Evolutionary conservation across 1,140 invertebrate genomes (phyloP).

Genomic region (Ectropis grisescens): DNA sequence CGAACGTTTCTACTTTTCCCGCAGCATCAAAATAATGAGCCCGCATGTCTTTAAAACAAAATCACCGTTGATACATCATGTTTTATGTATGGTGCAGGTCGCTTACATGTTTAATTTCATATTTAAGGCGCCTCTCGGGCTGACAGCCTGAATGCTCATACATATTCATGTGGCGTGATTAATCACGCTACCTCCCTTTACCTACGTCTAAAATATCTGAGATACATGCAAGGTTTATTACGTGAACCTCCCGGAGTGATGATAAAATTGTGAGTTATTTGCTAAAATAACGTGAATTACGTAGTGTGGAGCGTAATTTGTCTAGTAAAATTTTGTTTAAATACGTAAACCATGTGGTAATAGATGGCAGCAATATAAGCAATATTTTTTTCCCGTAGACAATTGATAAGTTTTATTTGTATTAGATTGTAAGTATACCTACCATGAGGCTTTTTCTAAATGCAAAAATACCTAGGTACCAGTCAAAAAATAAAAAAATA

Average conservation of each 20-base stretch:
- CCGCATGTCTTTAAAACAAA: too few relatives aligned
- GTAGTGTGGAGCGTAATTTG: constrained; percentile 9
- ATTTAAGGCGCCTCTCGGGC: constrained; percentile 38
- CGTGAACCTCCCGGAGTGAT: constrained; percentile 8
- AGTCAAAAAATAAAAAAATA: too few relatives aligned
- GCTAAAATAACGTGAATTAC: constrained; percentile 3
- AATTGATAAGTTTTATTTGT: too few relatives aligned
- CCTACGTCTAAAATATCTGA: constrained; percentile 25
- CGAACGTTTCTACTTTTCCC: too few relatives aligned
- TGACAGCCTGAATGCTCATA: constrained; percentile 51
- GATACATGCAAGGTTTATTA: constrained; percentile 19
- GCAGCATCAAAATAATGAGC: too few relatives aligned
- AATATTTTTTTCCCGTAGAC: too few relatives aligned
- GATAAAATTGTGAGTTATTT: constrained; percentile 19
- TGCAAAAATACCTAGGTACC: too few relatives aligned
- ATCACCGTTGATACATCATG: constrained; percentile 5
- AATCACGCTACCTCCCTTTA: constrained; percentile 36
- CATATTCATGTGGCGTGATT: constrained; percentile 64
- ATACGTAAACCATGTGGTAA: too few relatives aligned
- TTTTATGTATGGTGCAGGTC: constrained; percentile 16
- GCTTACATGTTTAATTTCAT: constrained; percentile 59
- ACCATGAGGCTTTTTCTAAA: too few relatives aligned
- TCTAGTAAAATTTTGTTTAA: too few relatives aligned
- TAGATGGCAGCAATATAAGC: too few relatives aligned
- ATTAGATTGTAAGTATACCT: too few relatives aligned